Conservation (phyloP, 2,797 vertebrate genomes). For the Myotis myotis region DNA sequence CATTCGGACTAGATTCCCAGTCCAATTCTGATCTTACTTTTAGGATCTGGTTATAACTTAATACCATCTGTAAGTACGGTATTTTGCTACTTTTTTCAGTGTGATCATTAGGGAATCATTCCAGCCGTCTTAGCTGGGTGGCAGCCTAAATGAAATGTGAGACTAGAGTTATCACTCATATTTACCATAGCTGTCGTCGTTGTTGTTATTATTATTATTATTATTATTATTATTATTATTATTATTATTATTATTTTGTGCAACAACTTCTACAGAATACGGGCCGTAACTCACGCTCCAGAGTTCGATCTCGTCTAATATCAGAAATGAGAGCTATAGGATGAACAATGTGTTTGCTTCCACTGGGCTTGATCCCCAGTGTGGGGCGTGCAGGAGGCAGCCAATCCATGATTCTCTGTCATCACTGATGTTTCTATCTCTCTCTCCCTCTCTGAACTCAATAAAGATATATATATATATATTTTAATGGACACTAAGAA, state of each 20-base stretch:
- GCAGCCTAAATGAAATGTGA: not conserved
- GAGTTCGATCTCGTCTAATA: not conserved
- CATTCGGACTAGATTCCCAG: not conserved
- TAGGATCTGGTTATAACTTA: not conserved
- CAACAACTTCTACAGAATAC: not conserved
- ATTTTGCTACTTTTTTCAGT: not conserved
- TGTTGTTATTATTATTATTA: fast-evolving
- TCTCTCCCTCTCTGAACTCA: too few species aligned
- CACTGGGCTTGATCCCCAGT: not conserved
- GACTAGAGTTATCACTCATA: not conserved
- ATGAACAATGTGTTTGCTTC: not conserved
- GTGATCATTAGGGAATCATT: not conserved
- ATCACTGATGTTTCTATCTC: too few species aligned
- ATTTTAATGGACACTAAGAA: not conserved
- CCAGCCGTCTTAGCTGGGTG: not conserved
- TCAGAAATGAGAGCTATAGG: not conserved
- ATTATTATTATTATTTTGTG: not conserved
- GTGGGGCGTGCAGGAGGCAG: too few species aligned
- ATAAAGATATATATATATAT: too few species aligned
- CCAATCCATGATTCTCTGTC: too few species aligned
- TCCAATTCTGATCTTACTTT: not conserved
- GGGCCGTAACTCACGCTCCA: too few species aligned
- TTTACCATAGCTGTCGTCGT: not conserved
- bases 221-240: too few species aligned
- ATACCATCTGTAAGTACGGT: not conserved